Percentiles rank a stretch among this genome's conserved stretches.
Conservation (phyloP, 2,888 invertebrate species). For the Malthinus flaveolus region DNA sequence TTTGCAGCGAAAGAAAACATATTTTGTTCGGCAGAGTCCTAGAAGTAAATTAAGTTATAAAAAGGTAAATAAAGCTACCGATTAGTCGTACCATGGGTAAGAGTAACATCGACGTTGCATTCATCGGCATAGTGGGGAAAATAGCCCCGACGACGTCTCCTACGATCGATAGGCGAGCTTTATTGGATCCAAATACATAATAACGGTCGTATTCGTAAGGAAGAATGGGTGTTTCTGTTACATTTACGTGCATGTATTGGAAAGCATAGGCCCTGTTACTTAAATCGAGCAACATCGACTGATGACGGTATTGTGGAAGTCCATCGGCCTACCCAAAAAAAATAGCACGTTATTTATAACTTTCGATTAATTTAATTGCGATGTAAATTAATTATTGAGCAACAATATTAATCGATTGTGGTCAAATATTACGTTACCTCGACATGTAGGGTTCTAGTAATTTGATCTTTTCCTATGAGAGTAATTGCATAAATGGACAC, state of each 20-base stretch:
- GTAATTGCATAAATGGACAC: conserved; percentile 79
- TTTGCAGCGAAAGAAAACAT: conserved; percentile 97
- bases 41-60: conserved; percentile 25
- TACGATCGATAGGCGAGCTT: conserved; percentile 78
- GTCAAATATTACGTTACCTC: conserved; percentile 57
- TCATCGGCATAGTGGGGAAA: conserved; percentile 90
- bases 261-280: conserved; percentile 90
- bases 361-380: neutral
- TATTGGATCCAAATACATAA: conserved; percentile 93
- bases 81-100: conserved; percentile 67
- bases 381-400: neutral
- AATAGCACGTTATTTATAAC: neutral
- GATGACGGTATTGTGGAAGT: conserved; percentile 88
- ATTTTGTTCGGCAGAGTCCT: conserved; percentile 91
- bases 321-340: conserved; percentile 73
- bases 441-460: conserved; percentile 68
- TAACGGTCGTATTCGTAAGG: conserved; percentile 89
- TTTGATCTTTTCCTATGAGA: conserved; percentile 72
- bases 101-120: conserved; percentile 77
- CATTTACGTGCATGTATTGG: conserved; percentile 94
- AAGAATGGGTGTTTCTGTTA: conserved; percentile 90
- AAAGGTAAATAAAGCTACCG: neutral
- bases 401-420: neutral
- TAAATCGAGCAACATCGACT: conserved; percentile 87
- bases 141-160: conserved; percentile 93